phyloP scores from a whole-genome alignment of 2,113 vertebrate genomes.

The Ranitomeya variabilis region DNA sequence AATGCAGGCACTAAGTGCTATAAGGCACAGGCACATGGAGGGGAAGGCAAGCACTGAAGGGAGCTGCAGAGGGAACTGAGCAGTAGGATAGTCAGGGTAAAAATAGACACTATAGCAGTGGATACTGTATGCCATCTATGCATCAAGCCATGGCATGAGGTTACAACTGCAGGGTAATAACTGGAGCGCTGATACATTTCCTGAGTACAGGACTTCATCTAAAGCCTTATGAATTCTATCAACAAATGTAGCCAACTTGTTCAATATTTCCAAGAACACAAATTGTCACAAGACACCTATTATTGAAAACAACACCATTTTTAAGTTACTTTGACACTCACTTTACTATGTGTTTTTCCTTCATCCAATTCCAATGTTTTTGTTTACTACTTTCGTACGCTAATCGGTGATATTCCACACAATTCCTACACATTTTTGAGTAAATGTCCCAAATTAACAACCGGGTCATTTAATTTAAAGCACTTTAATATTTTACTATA shows the following conservation, averaged over 20 bases:
- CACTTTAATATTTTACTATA: background rate
- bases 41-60: conserved; percentile 22
- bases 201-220: background rate
- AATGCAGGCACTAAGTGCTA: conserved; percentile 50
- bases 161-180: background rate
- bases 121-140: background rate
- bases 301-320: background rate
- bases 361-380: too few species aligned
- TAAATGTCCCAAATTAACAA: background rate
- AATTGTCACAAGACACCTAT: background rate
- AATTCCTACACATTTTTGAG: background rate
- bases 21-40: conserved; percentile 49
- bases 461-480: background rate
- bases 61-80: conserved; percentile 5
- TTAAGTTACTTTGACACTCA: background rate
- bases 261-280: background rate
- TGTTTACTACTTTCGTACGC: background rate
- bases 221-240: background rate
- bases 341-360: background rate
- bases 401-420: background rate
- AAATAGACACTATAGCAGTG: conserved; percentile 29
- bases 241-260: background rate
- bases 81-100: conserved; percentile 27
- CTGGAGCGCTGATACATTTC: background rate
- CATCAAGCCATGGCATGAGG: background rate